A percentile compares a stretch with the other conserved stretches of the same genome.
These are phyloP conservation scores for Brevimyrus niger DNA, from an alignment of 2,113 vertebrate species.

Conservation along the genomic window DNA sequence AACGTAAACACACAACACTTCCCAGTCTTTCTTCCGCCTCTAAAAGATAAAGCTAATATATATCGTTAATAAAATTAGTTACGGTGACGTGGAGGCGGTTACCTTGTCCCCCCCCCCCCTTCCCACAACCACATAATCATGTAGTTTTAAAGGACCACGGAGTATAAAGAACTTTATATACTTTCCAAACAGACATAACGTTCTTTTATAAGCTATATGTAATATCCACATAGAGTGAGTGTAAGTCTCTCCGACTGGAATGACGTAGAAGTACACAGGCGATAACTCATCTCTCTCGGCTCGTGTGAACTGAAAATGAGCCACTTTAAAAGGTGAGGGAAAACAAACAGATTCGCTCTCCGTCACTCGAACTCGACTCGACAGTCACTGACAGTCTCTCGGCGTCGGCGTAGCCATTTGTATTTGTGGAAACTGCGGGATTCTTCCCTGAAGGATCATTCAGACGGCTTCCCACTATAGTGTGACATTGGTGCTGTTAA, in stretches of 20 bases:
- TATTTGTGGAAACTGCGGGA: neutral
- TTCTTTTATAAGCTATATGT: neutral
- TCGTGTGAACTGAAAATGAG: neutral
- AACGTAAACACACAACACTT: neutral
- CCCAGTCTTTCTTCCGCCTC: neutral
- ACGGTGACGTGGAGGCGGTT: neutral
- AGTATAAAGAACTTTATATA: neutral
- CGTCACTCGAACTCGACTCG: neutral
- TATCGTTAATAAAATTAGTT: neutral
- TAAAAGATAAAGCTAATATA: neutral
- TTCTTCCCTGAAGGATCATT: neutral
- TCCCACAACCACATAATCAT: no score
- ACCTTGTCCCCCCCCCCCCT: no score
- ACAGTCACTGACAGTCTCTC: neutral
- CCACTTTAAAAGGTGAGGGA: neutral
- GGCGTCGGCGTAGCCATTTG: neutral
- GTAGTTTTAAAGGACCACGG: neutral
- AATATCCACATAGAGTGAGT: neutral
- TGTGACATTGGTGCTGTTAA: conserved; percentile 4
- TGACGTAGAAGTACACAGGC: neutral
- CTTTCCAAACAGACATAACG: neutral
- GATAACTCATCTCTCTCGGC: neutral
- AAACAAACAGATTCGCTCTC: neutral
- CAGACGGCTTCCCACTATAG: neutral
- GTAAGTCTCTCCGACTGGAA: neutral